Evolutionary conservation across 2,797 vertebrate species (phyloP).

Genomic region (Threskiornis aethiopicus): DNA sequence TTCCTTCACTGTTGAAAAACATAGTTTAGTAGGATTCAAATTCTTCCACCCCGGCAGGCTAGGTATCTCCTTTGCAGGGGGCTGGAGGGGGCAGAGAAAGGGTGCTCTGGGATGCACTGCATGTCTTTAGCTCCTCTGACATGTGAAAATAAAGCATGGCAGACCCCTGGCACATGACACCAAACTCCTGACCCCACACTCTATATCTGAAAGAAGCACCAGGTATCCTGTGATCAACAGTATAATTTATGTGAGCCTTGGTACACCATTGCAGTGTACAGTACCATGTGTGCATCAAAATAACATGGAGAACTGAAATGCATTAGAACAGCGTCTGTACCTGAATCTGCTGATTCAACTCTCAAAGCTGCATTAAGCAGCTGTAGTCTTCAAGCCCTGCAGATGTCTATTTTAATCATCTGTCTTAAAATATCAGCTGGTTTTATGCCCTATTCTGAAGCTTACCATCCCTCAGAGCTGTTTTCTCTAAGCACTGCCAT

Average conservation of each 20-base stretch:
- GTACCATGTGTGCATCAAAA: not conserved
- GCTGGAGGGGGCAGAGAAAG: not conserved
- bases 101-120: too few species aligned
- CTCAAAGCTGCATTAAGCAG: constrained; percentile 48
- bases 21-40: not conserved
- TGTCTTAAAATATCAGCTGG: constrained; percentile 58
- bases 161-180: not conserved
- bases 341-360: constrained; percentile 64
- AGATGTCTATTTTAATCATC: constrained; percentile 63
- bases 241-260: fast-evolving
- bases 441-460: constrained; percentile 35
- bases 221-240: not conserved
- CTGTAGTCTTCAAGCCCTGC: constrained; percentile 43
- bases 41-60: not conserved
- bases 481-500: constrained; percentile 18
- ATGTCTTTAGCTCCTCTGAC: not conserved
- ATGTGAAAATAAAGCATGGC: not conserved
- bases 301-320: not conserved
- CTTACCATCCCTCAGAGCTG: constrained; percentile 32
- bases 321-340: not conserved
- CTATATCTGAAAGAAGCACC: not conserved
- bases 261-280: not conserved
- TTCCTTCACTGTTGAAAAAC: not conserved
- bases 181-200: not conserved
- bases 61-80: not conserved